Evolutionary conservation across 37 sponge, comb jelly and placozoan species (phyloP), one percentile per base, ranked within the genome.

Genomic region (Amphimedon queenslandica): DNA sequence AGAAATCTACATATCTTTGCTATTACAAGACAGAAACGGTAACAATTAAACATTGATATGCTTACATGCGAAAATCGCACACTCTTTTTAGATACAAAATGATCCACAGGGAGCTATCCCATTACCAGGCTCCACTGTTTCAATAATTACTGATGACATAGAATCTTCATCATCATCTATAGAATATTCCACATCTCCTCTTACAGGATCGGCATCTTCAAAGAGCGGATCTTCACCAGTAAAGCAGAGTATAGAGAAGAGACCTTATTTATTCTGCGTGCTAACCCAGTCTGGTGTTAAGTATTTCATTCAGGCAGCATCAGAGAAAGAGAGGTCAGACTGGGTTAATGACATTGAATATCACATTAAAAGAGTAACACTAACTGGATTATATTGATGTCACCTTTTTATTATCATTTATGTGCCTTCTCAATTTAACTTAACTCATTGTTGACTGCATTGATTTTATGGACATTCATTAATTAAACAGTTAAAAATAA

Each of bases 1-100:
- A 77, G 57, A 77, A 88, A 53, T 25, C 71, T 37, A 64, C 56
- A 1, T 25, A 69, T 20, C 37, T 88, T 1, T 41, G 23, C 29
- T 88, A 77, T 70, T 78, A 65, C 47, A 77, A 61, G 69, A 83
- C 79, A 0, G 81, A n/a, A n/a, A n/a, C n/a, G n/a, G n/a, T n/a
- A n/a, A n/a, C n/a, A n/a, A n/a, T 21, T 70, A 5, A 70, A 70
- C 8, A 10, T 31, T 23, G 4, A 25, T 40, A 24, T 42, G 47
- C 16, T 16, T 42, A 8, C 55, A 8, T 63, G 4, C 10, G 3
- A 41, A 8, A 34, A 37, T 60, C 25, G 20, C n/a, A 23, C 6
- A 31, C 29, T 40, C 34, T 4, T 13, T 35, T 1, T 37, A 21
- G 32, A 71, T 75, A 64, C 32, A 28, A 34, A 39, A 55, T 16